Conservation (phyloP, 2,888 invertebrate species). For the Taenaris catops region DNA sequence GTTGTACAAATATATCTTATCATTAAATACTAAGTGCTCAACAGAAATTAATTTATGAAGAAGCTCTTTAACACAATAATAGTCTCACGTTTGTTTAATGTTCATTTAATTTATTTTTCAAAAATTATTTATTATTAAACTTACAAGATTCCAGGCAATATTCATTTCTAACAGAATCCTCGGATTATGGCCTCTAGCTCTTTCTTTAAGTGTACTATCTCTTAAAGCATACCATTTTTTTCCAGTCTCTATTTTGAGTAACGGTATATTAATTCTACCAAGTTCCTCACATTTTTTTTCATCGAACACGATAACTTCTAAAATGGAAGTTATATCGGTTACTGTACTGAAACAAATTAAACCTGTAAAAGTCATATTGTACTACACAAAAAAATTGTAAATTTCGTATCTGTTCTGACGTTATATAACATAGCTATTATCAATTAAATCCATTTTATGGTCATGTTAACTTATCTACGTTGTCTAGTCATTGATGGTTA, state of each 20-base stretch:
- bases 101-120: no score
- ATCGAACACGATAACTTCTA: slow-evolving; percentile 96
- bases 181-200: slow-evolving; percentile 93
- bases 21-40: no score
- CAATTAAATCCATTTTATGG: no score
- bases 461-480: no score
- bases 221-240: slow-evolving; percentile 97
- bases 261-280: slow-evolving; percentile 92
- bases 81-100: no score
- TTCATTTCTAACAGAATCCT: slow-evolving; percentile 93
- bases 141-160: slow-evolving; percentile 92
- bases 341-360: slow-evolving; percentile 80
- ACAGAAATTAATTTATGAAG: no score
- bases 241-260: slow-evolving; percentile 89
- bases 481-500: background rate
- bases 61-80: no score
- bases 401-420: background rate
- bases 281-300: slow-evolving; percentile 98
- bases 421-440: background rate
- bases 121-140: no score
- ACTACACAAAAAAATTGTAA: background rate
- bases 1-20: no score
- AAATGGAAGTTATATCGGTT: slow-evolving; percentile 94
- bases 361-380: no score
- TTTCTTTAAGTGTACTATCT: slow-evolving; percentile 90